A percentile compares a stretch with the other conserved stretches of the same genome.
phyloP scores from a whole-genome alignment of 2,797 vertebrate genomes.

The Threskiornis aethiopicus region DNA sequence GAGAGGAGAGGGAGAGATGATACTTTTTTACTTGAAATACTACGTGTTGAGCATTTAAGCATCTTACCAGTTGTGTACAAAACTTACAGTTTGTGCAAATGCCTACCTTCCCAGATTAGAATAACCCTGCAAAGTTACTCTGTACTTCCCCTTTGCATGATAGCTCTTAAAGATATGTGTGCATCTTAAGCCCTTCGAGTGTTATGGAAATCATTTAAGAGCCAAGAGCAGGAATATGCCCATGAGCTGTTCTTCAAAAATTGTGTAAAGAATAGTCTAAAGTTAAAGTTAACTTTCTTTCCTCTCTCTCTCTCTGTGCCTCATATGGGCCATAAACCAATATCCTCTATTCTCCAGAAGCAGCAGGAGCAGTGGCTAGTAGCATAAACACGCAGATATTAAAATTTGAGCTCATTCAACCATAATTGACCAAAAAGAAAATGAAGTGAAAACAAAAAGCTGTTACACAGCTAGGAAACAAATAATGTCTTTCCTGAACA shows the following conservation, averaged over 20 bases:
- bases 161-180: neutral
- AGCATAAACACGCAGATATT: conserved; percentile 12
- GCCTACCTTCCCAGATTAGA: neutral
- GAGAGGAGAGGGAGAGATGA: neutral
- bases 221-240: neutral
- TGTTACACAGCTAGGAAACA: neutral
- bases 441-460: neutral
- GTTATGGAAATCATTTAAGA: neutral
- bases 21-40: neutral
- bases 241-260: neutral
- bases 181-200: neutral
- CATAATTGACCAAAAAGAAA: conserved; percentile 36
- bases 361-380: neutral
- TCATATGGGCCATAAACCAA: neutral
- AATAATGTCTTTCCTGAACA: neutral
- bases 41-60: neutral
- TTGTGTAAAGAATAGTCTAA: neutral
- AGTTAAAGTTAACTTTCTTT: neutral
- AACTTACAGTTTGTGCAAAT: neutral
- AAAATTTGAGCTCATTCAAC: conserved; percentile 33
- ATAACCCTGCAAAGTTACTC: neutral
- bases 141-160: neutral
- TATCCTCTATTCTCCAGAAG: neutral
- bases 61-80: neutral
- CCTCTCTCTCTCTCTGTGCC: neutral